phyloP scores from a whole-genome alignment of 2,113 vertebrate genomes.

The human region DNA sequence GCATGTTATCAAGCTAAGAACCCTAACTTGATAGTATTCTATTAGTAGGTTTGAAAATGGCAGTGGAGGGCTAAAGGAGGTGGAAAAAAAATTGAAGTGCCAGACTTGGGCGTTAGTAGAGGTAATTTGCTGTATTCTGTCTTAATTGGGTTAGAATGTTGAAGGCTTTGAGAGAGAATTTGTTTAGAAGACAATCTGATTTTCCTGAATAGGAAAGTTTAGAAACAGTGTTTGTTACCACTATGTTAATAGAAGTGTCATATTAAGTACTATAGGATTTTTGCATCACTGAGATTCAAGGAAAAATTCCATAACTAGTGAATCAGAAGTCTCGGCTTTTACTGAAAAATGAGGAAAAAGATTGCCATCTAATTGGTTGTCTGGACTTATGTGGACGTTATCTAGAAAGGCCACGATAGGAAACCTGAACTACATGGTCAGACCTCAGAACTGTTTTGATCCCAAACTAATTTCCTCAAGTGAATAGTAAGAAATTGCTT shows the following conservation, averaged over 20 bases:
- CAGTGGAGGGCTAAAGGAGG: background rate
- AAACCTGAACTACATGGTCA: background rate
- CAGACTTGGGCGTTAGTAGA: background rate
- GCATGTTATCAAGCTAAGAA: background rate
- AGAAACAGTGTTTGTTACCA: background rate
- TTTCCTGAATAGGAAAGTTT: conserved; percentile 40
- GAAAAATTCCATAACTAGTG: conserved; percentile 18
- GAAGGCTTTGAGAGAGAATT: background rate
- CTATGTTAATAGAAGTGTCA: background rate
- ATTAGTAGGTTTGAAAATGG: background rate
- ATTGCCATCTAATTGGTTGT: background rate
- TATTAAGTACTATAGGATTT: background rate
- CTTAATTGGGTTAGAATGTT: background rate
- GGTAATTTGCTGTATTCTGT: background rate
- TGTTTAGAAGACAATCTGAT: conserved; percentile 4
- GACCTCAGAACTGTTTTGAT: conserved; percentile 33
- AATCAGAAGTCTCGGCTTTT: conserved; percentile 47
- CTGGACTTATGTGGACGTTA: background rate
- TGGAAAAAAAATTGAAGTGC: background rate
- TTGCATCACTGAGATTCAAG: background rate
- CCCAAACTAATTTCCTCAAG: conserved; percentile 59
- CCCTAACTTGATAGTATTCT: background rate
- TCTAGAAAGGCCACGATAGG: background rate
- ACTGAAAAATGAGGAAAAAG: background rate
- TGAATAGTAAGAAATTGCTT: conserved; percentile 57